These are phyloP conservation scores for Thunnus maccoyii DNA, from an alignment of 2,113 vertebrate species.

Conservation along the genomic window DNA sequence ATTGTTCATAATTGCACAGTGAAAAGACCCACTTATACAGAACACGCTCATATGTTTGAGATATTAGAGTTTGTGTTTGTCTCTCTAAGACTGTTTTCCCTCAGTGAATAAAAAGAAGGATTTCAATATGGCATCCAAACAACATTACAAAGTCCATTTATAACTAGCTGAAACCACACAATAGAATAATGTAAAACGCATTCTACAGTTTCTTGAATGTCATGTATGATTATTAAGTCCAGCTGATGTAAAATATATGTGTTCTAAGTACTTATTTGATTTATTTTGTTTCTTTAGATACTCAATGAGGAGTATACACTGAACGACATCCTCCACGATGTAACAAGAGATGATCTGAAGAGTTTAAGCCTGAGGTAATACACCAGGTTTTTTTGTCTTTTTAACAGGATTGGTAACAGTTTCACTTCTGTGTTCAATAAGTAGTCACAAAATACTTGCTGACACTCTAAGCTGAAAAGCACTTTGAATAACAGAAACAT, in stretches of 20 bases:
- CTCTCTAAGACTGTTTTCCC: no score
- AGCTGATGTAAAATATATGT: neutral
- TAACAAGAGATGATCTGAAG: slow-evolving; percentile 97
- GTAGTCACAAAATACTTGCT: neutral
- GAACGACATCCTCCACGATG: slow-evolving; percentile 90
- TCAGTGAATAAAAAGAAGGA: no score
- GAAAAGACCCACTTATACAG: neutral
- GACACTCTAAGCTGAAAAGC: neutral
- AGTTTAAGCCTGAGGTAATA: slow-evolving; percentile 92
- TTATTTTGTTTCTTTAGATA: slow-evolving; percentile 72
- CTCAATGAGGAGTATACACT: slow-evolving; percentile 93
- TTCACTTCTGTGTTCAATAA: slow-evolving; percentile 40
- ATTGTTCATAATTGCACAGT: neutral
- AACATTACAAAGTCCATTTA: no score
- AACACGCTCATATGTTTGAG: no score
- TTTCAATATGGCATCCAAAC: no score
- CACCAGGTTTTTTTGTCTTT: neutral
- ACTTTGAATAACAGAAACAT: neutral
- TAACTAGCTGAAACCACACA: no score
- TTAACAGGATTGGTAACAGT: neutral
- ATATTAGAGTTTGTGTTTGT: no score
- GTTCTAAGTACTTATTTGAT: neutral
- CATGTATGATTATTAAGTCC: no score
- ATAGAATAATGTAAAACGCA: no score
- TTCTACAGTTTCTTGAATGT: no score